phyloP scores from a whole-genome alignment of 2,113 vertebrate species.

The Aegotheles bennettii region DNA sequence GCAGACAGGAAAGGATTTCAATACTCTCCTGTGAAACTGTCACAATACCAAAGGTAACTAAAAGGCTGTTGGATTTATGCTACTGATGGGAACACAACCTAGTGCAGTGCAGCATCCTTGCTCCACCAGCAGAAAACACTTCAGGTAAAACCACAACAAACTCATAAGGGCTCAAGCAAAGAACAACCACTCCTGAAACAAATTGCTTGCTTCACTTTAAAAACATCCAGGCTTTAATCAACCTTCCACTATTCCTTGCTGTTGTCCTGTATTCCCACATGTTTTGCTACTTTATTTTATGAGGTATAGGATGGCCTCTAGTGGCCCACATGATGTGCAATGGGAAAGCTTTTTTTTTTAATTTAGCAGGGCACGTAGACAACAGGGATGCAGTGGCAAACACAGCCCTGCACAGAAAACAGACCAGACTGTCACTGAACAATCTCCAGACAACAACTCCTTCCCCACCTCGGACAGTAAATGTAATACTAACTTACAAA shows the following conservation, averaged over 20 bases:
- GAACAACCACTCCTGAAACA: not conserved
- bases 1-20: not conserved
- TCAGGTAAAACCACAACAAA: not conserved
- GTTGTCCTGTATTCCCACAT: not conserved
- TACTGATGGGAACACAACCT: not conserved
- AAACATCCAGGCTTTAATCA: not conserved
- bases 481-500: rapidly evolving
- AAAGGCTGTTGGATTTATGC: not conserved
- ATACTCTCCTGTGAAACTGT: not conserved
- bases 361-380: not conserved
- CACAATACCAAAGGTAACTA: not conserved
- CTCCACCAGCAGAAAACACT: not conserved
- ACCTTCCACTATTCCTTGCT: not conserved
- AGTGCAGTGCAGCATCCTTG: not conserved
- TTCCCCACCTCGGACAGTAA: not conserved
- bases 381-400: not conserved
- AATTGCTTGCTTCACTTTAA: not conserved
- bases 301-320: conserved; percentile 52
- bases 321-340: not conserved
- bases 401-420: not conserved
- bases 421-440: not conserved
- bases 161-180: not conserved
- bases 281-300: not conserved
- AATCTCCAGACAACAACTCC: not conserved
- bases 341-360: not conserved